phyloP scores from a whole-genome alignment of 2,888 invertebrate genomes.

The Ophion slaviceki region DNA sequence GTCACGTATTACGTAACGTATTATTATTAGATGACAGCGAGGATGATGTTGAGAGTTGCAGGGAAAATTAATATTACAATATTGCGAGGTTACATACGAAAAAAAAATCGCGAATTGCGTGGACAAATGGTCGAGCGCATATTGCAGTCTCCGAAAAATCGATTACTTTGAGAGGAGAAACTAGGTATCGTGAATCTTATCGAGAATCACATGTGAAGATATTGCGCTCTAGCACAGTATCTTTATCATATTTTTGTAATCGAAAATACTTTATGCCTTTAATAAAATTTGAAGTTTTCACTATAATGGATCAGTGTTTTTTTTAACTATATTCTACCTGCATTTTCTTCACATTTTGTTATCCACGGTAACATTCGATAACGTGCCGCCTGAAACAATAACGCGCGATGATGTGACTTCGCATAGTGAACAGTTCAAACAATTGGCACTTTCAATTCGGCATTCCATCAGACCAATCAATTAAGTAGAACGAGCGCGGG shows the following conservation, averaged over 20 bases:
- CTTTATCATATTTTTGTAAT: conserved; percentile 66
- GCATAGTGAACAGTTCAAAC: too few species aligned
- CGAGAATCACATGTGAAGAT: background rate
- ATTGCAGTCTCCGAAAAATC: too few species aligned
- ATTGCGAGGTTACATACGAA: too few species aligned
- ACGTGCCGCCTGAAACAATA: too few species aligned
- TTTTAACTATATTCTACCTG: background rate
- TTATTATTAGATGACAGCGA: conserved; percentile 39
- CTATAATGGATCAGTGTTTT: conserved; percentile 62
- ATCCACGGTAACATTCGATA: background rate
- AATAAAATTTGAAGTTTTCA: conserved; percentile 76
- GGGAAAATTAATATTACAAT: background rate
- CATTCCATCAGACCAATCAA: too few species aligned
- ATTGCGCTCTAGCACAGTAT: conserved; percentile 20
- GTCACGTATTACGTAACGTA: conserved; percentile 48
- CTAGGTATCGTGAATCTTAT: too few species aligned
- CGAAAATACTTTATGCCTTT: conserved; percentile 72
- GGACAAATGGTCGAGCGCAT: too few species aligned
- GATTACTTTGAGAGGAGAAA: too few species aligned
- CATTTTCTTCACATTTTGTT: background rate
- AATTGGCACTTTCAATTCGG: too few species aligned
- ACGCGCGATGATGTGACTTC: too few species aligned
- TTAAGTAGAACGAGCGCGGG: too few species aligned
- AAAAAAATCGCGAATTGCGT: too few species aligned
- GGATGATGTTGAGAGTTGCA: conserved; percentile 15